phyloP scores from a whole-genome alignment of 2,888 invertebrate species.

The Drosophila mercatorum region DNA sequence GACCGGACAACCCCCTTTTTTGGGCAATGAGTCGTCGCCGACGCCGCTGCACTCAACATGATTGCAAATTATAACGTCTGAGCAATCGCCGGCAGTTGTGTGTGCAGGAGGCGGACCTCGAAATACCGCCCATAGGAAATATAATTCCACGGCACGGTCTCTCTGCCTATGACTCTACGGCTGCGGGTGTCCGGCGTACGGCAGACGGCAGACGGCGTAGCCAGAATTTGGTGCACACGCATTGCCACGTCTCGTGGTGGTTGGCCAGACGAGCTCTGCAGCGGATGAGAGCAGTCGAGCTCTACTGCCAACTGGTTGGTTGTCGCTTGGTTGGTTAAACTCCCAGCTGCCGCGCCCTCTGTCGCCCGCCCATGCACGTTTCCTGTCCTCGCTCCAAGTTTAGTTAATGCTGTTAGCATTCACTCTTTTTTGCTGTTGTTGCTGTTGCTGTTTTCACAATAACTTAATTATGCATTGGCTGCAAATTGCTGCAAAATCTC shows the following conservation, averaged over 20 bases:
- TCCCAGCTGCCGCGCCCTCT: conserved; percentile 2
- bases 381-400: conserved; percentile 45
- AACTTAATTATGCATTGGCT: conserved; percentile 75
- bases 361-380: conserved; percentile 20
- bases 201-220: conserved; percentile 15
- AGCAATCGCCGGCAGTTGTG: conserved; percentile 68
- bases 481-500: conserved; percentile 57
- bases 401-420: conserved; percentile 73
- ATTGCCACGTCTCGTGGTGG: conserved; percentile 62
- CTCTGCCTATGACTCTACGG: conserved; percentile 8
- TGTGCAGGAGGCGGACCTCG: conserved; percentile 61
- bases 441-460: conserved; percentile 45
- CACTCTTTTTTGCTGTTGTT: conserved; percentile 29
- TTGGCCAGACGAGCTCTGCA: conserved; percentile 65
- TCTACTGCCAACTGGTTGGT: conserved; percentile 58
- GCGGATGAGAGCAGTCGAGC: conserved; percentile 8
- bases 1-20: conserved; percentile 45
- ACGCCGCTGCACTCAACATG: conserved; percentile 71
- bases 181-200: conserved; percentile 24
- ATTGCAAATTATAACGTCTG: conserved; percentile 79
- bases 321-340: conserved; percentile 49
- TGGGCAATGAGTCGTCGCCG: conserved; percentile 36
- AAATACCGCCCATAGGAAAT: conserved; percentile 80
- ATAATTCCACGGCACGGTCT: conserved; percentile 68
- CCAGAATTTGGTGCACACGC: conserved; percentile 67